Evolutionary conservation across 1,140 invertebrate species (phyloP).

Genomic region (Achroia grisella): DNA sequence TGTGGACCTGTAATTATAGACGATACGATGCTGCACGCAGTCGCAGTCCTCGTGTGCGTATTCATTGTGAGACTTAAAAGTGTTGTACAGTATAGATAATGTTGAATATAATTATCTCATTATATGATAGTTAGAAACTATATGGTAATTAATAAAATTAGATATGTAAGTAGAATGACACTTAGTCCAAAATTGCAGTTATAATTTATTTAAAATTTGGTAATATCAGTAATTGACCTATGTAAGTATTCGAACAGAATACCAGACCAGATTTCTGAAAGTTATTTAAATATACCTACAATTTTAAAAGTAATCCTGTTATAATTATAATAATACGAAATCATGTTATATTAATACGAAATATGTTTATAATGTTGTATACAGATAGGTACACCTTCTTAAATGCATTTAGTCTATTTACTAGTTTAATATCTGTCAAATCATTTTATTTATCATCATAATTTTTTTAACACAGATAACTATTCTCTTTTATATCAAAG

Average conservation of each 20-base stretch:
- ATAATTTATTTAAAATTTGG: constrained; percentile 46
- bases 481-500: too few species aligned
- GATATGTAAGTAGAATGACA: constrained; percentile 61
- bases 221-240: constrained; percentile 41
- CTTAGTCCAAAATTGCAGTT: constrained; percentile 62
- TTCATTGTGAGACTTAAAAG: constrained; percentile 53
- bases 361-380: background rate
- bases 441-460: too few species aligned
- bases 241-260: constrained; percentile 19
- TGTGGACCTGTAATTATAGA: constrained; percentile 38
- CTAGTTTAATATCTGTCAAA: too few species aligned
- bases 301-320: too few species aligned
- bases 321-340: too few species aligned
- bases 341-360: too few species aligned
- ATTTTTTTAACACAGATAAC: too few species aligned
- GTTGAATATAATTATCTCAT: constrained; percentile 56
- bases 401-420: too few species aligned
- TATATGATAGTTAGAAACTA: constrained; percentile 45
- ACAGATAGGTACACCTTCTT: too few species aligned
- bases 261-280: too few species aligned
- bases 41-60: constrained; percentile 27
- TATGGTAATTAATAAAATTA: constrained; percentile 35
- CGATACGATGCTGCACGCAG: constrained; percentile 28
- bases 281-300: too few species aligned
- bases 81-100: constrained; percentile 67